Conservation (phyloP, 2,888 invertebrate genomes). For the Cactoblastis cactorum region DNA sequence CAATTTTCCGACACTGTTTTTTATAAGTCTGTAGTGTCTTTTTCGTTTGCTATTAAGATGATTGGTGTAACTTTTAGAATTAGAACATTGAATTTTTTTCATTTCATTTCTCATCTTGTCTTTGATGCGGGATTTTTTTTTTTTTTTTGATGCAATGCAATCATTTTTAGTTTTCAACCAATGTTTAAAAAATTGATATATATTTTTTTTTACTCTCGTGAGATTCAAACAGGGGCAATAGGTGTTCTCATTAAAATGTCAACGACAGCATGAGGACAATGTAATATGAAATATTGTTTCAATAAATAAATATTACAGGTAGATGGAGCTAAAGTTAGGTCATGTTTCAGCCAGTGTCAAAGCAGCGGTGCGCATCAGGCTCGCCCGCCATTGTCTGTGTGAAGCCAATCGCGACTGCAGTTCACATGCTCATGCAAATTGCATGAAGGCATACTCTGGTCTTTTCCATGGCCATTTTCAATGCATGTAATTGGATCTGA, state of each 20-base stretch:
- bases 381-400: constrained; percentile 71
- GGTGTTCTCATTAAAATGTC: too few relatives aligned
- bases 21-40: not conserved
- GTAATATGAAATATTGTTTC: too few relatives aligned
- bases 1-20: not conserved
- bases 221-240: too few relatives aligned
- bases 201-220: too few relatives aligned
- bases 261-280: too few relatives aligned
- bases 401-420: constrained; percentile 64
- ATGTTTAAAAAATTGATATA: too few relatives aligned
- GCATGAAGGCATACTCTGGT: constrained; percentile 42
- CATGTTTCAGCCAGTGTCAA: constrained; percentile 38
- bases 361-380: constrained; percentile 61
- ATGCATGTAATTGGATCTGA: not conserved
- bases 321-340: not conserved
- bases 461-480: not conserved
- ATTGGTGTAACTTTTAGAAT: not conserved
- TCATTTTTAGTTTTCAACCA: too few relatives aligned
- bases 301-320: not conserved
- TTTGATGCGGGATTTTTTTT: too few relatives aligned
- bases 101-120: not conserved
- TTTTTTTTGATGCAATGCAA: too few relatives aligned
- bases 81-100: not conserved
- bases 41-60: not conserved
- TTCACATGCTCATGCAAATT: constrained; percentile 50